phyloP scores from a whole-genome alignment of 1,140 invertebrate genomes.

The Drosophila miranda region DNA sequence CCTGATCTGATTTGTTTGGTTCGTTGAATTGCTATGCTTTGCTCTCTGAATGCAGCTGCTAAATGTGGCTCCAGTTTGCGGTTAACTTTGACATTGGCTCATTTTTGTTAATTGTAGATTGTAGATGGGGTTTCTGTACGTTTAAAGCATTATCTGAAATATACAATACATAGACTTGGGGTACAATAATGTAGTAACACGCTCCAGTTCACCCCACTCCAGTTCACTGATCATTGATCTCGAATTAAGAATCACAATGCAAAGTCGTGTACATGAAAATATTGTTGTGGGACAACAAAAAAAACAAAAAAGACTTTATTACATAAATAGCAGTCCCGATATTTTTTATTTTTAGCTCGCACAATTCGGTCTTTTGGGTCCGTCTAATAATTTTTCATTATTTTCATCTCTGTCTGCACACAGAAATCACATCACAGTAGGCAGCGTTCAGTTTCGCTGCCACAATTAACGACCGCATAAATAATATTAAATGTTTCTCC shows the following conservation, averaged over 20 bases:
- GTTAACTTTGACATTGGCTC: constrained; percentile 72
- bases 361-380: constrained; percentile 55
- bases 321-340: constrained; percentile 82
- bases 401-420: constrained; percentile 44
- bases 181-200: constrained; percentile 20
- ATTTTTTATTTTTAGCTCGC: constrained; percentile 81
- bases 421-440: constrained; percentile 30
- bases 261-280: constrained; percentile 30
- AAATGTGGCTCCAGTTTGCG: constrained; percentile 31
- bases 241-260: constrained; percentile 21
- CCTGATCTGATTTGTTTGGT: constrained; percentile 39
- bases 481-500: constrained; percentile 35
- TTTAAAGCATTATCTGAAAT: constrained; percentile 76
- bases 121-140: constrained; percentile 33
- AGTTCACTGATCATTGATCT: constrained; percentile 39
- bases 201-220: constrained; percentile 28
- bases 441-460: constrained; percentile 1
- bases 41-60: constrained; percentile 35
- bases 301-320: constrained; percentile 59
- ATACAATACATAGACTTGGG: constrained; percentile 19
- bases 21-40: constrained; percentile 22
- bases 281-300: constrained; percentile 47
- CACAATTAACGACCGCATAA: constrained; percentile 47
- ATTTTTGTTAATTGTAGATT: constrained; percentile 47
- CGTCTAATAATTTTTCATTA: constrained; percentile 67